A percentile compares a stretch with the other conserved stretches of the same genome.
phyloP scores from a whole-genome alignment of 1,140 invertebrate species.

The Chironomus striatipennis region DNA sequence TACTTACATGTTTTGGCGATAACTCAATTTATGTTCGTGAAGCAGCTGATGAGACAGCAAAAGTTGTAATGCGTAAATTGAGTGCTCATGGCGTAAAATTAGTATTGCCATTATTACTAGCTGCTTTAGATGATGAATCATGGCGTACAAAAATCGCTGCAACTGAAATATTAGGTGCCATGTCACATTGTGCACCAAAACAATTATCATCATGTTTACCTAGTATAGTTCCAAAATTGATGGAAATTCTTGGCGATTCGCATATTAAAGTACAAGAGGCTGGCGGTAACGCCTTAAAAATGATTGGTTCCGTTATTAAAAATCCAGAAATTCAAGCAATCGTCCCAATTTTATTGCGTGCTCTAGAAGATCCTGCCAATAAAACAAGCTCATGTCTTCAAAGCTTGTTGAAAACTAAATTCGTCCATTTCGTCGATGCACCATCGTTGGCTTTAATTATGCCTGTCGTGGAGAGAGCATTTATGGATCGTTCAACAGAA shows the following conservation, averaged over 20 bases:
- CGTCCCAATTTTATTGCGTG: slow-evolving; percentile 82
- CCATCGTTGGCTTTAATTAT: slow-evolving; percentile 97
- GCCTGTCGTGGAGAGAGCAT: slow-evolving; percentile 96
- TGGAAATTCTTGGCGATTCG: slow-evolving; percentile 94
- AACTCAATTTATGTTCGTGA: slow-evolving; percentile 80
- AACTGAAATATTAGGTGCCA: slow-evolving; percentile 91
- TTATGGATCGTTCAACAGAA: slow-evolving; percentile 94
- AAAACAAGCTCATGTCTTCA: slow-evolving; percentile 89
- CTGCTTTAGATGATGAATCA: slow-evolving; percentile 92
- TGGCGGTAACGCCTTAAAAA: slow-evolving; percentile 86
- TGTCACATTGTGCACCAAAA: slow-evolving; percentile 98
- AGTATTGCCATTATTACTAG: slow-evolving; percentile 81
- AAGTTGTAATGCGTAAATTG: slow-evolving; percentile 93
- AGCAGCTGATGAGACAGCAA: slow-evolving; percentile 90
- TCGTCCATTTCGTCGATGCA: slow-evolving; percentile 99
- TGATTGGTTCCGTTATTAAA: slow-evolving; percentile 95
- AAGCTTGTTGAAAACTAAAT: slow-evolving; percentile 91
- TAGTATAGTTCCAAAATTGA: slow-evolving; percentile 96
- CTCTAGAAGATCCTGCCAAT: slow-evolving; percentile 92
- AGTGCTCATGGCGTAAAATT: slow-evolving; percentile 96
- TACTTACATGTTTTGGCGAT: slow-evolving; percentile 94
- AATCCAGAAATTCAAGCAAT: slow-evolving; percentile 99
- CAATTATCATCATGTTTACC: slow-evolving; percentile 96
- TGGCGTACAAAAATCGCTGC: slow-evolving; percentile 98
- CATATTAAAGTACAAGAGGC: slow-evolving; percentile 97